A percentile compares a stretch with the other conserved stretches of the same genome.
Evolutionary conservation across 92 coral and sea anemone species (phyloP).

Genomic region (Muricea muricata): DNA sequence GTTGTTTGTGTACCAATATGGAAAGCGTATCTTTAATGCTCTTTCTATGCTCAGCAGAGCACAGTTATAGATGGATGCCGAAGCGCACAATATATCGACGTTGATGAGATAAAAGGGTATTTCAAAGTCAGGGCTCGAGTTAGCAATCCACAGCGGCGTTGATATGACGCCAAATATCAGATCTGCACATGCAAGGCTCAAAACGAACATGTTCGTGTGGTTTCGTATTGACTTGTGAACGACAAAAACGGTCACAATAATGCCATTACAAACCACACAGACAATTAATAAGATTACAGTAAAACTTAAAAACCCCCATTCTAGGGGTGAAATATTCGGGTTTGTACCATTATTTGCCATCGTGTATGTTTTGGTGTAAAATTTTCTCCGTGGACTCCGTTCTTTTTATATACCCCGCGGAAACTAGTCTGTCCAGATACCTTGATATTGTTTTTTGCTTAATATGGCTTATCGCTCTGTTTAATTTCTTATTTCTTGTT

Average conservation of each 20-base stretch:
- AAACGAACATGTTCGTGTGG: conserved; percentile 23
- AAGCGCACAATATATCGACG: conserved; percentile 28
- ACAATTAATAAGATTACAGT: neutral
- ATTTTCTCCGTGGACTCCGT: too few species aligned
- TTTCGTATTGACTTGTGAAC: conserved; percentile 12
- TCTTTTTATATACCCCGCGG: too few species aligned
- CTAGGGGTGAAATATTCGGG: too few species aligned
- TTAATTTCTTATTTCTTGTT: too few species aligned
- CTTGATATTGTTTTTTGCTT: too few species aligned
- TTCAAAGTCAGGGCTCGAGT: neutral
- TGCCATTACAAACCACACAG: conserved; percentile 23
- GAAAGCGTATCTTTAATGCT: conserved; percentile 22
- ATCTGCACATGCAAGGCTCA: conserved; percentile 40
- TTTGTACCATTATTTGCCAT: too few species aligned
- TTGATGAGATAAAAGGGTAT: neutral
- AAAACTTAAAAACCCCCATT: neutral
- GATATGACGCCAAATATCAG: conserved; percentile 19
- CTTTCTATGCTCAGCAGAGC: conserved; percentile 43
- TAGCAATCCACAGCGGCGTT: conserved; percentile 31
- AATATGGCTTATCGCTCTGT: too few species aligned
- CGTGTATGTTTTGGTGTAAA: too few species aligned
- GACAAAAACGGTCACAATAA: conserved; percentile 4
- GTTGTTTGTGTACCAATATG: conserved; percentile 29
- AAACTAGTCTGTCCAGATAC: too few species aligned
- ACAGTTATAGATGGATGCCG: conserved; percentile 30